phyloP scores from a whole-genome alignment of 2,888 invertebrate genomes.

The Chymomyza caudatula region DNA sequence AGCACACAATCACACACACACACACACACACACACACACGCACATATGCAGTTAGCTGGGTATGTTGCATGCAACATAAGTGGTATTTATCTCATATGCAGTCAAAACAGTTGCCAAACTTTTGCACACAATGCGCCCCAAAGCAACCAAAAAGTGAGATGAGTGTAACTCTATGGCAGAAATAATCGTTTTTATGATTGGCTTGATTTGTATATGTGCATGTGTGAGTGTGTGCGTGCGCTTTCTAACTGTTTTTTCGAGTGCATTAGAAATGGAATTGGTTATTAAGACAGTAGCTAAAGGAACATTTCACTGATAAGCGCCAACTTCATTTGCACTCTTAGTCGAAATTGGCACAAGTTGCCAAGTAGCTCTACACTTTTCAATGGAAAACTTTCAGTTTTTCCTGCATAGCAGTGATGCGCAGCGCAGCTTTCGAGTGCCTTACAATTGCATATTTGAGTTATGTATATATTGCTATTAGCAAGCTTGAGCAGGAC shows the following conservation, averaged over 20 bases:
- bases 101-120: slow-evolving; percentile 50
- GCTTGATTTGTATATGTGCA: slow-evolving; percentile 17
- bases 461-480: slow-evolving; percentile 31
- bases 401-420: slow-evolving; percentile 29
- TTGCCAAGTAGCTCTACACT: slow-evolving; percentile 3
- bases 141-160: slow-evolving; percentile 33
- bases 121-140: slow-evolving; percentile 35
- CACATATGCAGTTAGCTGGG: slow-evolving; percentile 28
- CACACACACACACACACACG: slow-evolving; percentile 16
- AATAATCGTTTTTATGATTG: background rate
- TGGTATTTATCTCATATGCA: slow-evolving; percentile 42
- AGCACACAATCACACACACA: slow-evolving; percentile 22
- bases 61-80: slow-evolving; percentile 15
- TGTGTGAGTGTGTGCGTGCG: slow-evolving; percentile 23
- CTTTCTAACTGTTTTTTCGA: slow-evolving; percentile 27
- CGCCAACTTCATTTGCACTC: slow-evolving; percentile 30
- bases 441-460: slow-evolving; percentile 29
- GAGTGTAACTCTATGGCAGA: background rate
- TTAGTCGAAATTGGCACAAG: slow-evolving; percentile 38
- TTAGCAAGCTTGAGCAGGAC: slow-evolving; percentile 28
- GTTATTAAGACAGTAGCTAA: slow-evolving; percentile 14
- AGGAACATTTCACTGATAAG: slow-evolving; percentile 13
- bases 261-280: background rate
- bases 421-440: slow-evolving; percentile 18
- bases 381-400: slow-evolving; percentile 29